A percentile compares a stretch with the other conserved stretches of the same genome.
These are phyloP conservation scores for Eurytoma adleriae DNA, from an alignment of 2,888 invertebrate genomes.

Conservation along the genomic window DNA sequence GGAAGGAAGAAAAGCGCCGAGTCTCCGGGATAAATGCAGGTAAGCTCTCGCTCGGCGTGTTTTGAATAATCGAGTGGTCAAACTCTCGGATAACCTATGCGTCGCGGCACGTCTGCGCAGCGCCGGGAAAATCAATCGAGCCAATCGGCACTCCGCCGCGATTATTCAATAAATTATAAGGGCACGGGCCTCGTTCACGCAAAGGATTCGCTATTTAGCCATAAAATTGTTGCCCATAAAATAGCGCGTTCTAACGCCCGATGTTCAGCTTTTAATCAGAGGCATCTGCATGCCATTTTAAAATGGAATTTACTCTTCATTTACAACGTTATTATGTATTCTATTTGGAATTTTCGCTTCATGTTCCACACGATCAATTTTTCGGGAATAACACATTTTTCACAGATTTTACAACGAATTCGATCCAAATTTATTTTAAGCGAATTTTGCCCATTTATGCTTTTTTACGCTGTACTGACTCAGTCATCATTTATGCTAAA, in stretches of 20 bases:
- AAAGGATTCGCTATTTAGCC: background rate
- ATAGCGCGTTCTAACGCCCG: background rate
- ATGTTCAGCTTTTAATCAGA: slow-evolving; percentile 31
- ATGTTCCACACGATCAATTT: background rate
- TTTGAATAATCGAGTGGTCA: slow-evolving; percentile 42
- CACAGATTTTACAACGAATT: background rate
- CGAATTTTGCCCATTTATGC: background rate
- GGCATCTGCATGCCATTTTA: background rate
- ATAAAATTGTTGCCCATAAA: background rate
- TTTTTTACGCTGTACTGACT: background rate
- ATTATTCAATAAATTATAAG: slow-evolving; percentile 40
- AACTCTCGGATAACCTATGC: slow-evolving; percentile 17
- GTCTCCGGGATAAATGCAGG: slow-evolving; percentile 20
- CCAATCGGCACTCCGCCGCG: slow-evolving; percentile 24
- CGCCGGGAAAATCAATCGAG: slow-evolving; percentile 39
- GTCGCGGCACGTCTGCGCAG: background rate
- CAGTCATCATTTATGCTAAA: background rate
- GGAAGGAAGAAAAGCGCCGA: background rate
- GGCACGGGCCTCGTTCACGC: background rate
- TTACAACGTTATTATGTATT: slow-evolving; percentile 36
- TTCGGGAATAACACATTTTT: background rate
- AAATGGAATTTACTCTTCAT: slow-evolving; percentile 30
- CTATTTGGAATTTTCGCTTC: slow-evolving; percentile 3
- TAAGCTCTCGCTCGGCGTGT: slow-evolving; percentile 37
- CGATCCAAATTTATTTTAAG: background rate